These are phyloP conservation scores for Pteruthius melanotis DNA, from an alignment of 2,113 vertebrate genomes.

Conservation along the genomic window DNA sequence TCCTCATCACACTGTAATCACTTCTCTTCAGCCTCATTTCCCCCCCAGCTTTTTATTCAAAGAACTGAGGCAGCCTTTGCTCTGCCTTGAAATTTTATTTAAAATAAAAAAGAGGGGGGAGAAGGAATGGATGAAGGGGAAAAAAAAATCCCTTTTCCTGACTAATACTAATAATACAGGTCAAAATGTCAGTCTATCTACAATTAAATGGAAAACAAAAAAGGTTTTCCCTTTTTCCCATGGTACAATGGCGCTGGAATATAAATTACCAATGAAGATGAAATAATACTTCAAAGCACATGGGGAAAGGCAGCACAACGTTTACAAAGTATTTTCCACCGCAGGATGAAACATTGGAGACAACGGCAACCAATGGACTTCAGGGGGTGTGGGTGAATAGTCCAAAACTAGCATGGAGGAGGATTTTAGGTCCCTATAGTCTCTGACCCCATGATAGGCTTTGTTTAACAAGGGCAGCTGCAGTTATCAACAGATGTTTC, in stretches of 20 bases:
- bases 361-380: constrained; percentile 68
- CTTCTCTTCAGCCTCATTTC: constrained; percentile 59
- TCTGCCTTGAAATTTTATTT: constrained; percentile 75
- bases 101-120: not conserved
- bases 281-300: constrained; percentile 82
- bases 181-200: constrained; percentile 78
- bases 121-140: not conserved
- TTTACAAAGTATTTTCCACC: constrained; percentile 76
- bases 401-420: constrained; percentile 70
- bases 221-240: constrained; percentile 66
- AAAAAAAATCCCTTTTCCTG: constrained; percentile 73
- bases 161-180: constrained; percentile 79
- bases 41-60: constrained; percentile 60
- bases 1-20: constrained; percentile 69
- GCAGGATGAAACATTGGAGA: constrained; percentile 64
- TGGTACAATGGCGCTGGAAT: constrained; percentile 74
- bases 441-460: constrained; percentile 73
- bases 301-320: constrained; percentile 60
- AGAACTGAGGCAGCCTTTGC: constrained; percentile 62
- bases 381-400: constrained; percentile 71
- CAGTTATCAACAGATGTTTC: constrained; percentile 86
- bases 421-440: constrained; percentile 71
- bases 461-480: constrained; percentile 81
- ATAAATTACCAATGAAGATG: constrained; percentile 78
- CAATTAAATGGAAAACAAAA: constrained; percentile 79